Percentiles rank a stretch among this genome's conserved stretches.
These are phyloP conservation scores for Dendrophyllia cribrosa DNA, from an alignment of 64 coral and sea anemone genomes.

Conservation along the genomic window DNA sequence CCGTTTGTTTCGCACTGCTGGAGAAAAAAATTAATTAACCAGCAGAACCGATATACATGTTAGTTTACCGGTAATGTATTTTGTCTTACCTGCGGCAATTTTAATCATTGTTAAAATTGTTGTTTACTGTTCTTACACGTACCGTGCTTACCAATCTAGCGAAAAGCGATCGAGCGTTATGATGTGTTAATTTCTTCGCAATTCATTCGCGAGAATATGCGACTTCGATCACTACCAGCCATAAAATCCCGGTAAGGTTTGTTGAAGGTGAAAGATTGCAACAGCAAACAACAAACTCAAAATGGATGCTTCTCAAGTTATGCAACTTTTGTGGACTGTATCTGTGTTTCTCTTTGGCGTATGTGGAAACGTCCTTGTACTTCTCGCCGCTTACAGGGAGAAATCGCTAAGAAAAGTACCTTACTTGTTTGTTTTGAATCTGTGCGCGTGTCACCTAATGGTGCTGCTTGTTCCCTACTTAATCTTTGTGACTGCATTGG, in stretches of 20 bases:
- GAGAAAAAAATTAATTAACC: neutral
- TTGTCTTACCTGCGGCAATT: neutral
- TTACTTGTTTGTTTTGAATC: neutral
- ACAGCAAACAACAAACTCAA: neutral
- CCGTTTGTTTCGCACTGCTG: conserved; percentile 2
- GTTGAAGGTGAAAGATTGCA: neutral
- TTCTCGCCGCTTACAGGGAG: neutral
- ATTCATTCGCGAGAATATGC: neutral
- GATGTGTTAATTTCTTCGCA: too few species aligned
- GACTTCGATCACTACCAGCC: neutral
- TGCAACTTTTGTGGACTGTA: neutral
- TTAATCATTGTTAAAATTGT: neutral
- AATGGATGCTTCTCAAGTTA: neutral
- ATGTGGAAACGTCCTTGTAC: neutral
- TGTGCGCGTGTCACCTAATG: neutral
- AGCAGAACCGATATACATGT: neutral
- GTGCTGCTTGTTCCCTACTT: neutral
- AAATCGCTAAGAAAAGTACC: neutral
- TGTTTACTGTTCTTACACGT: neutral
- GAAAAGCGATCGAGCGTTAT: neutral
- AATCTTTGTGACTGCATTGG: neutral
- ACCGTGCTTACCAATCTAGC: neutral
- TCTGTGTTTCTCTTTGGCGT: conserved; percentile 13
- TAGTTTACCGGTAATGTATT: too few species aligned
- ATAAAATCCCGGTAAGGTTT: neutral